Percentiles rank a stretch among this genome's conserved stretches.
These are phyloP conservation scores for Herpailurus yagouaroundi DNA, from an alignment of 2,113 vertebrate genomes.

Conservation along the genomic window DNA sequence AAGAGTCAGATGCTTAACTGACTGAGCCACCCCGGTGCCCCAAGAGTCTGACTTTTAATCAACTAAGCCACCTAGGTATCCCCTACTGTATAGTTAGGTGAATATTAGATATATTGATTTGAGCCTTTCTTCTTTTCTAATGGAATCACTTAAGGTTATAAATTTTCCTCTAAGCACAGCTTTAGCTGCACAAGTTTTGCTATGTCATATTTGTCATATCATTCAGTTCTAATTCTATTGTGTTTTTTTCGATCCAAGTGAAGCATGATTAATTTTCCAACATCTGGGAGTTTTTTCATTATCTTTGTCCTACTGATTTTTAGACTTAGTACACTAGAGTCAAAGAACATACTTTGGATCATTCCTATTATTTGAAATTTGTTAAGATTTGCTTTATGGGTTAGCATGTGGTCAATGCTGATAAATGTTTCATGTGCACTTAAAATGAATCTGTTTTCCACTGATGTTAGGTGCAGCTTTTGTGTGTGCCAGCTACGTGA, in stretches of 20 bases:
- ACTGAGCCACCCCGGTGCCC: too few relatives aligned
- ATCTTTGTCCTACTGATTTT: background rate
- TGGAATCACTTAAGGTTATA: background rate
- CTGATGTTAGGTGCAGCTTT: background rate
- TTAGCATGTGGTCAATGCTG: background rate
- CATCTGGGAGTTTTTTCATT: background rate
- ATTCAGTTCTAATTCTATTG: background rate
- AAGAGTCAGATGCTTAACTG: too few relatives aligned
- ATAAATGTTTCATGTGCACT: background rate
- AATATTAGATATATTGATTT: background rate
- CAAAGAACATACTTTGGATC: background rate
- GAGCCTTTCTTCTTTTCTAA: background rate
- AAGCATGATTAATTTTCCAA: background rate
- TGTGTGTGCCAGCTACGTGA: background rate
- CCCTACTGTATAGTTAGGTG: background rate
- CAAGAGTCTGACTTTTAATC: too few relatives aligned
- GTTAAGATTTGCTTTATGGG: background rate
- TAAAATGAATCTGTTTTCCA: background rate
- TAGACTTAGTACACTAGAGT: background rate
- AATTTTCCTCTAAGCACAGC: background rate
- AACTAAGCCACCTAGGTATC: too few relatives aligned
- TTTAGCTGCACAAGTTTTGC: background rate
- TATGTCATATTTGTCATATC: background rate
- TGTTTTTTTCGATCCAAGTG: background rate
- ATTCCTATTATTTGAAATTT: background rate